Conservation (phyloP, 2,113 vertebrate genomes). For the Hemichromis elongatus region DNA sequence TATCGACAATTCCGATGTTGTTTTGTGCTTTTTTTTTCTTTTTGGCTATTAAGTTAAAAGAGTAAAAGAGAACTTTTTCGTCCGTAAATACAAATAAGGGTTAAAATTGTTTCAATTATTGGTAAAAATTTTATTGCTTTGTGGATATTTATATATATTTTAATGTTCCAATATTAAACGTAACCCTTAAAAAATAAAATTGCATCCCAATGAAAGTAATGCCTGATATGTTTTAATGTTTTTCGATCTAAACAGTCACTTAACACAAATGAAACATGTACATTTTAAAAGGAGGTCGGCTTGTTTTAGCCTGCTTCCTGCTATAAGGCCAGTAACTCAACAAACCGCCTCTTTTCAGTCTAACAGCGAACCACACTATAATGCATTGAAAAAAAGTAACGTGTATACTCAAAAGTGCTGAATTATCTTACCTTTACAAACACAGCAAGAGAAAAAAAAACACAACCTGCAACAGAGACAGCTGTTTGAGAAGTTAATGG, state of each 20-base stretch:
- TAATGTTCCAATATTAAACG: background rate
- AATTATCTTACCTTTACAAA: conserved; percentile 71
- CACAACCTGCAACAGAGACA: conserved; percentile 56
- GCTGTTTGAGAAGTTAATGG: conserved; percentile 46
- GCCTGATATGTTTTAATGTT: conserved; percentile 73
- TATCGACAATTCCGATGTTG: background rate
- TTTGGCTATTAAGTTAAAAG: background rate
- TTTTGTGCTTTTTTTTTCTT: background rate
- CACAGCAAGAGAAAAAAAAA: conserved; percentile 55
- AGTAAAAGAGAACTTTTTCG: background rate
- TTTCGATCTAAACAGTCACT: conserved; percentile 61
- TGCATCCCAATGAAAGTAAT: conserved; percentile 34
- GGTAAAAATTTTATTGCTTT: background rate
- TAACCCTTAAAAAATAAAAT: conserved; percentile 16
- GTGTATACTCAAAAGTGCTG: conserved; percentile 70
- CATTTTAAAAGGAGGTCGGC: conserved; percentile 46
- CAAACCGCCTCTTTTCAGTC: conserved; percentile 38
- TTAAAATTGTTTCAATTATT: background rate
- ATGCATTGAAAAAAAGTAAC: conserved; percentile 32
- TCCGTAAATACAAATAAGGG: background rate
- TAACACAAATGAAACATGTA: conserved; percentile 63
- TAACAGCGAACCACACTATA: conserved; percentile 32
- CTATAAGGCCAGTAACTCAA: conserved; percentile 38
- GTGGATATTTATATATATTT: background rate
- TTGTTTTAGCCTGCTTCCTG: conserved; percentile 16